Evolutionary conservation across 2,888 invertebrate genomes (phyloP), one percentile per base, ranked within the genome.

Genomic region (Meiosimyza decipiens): DNA sequence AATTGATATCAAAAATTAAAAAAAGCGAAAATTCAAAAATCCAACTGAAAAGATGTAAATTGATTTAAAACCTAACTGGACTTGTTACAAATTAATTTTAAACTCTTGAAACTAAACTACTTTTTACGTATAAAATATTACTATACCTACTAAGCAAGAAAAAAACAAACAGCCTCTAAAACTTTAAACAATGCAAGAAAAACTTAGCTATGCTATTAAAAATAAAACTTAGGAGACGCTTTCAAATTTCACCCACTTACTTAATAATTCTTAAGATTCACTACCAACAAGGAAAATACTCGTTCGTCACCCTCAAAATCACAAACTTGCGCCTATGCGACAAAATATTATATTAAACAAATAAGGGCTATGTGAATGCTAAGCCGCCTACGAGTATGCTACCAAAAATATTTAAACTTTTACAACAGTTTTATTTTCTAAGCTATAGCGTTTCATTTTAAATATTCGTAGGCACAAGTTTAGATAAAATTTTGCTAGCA

Each of bases 51-150:
- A 67, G 40, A 55, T 6, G 22, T 51, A 40, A 40, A 40, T 40
- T 40, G 40, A 40, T 40, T 40, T 40, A 49, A 60, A 62, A 50
- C 28, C 15, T 12, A 52, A 22, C 49, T 33, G 33, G 51, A 52
- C 28, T 40, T 66, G 66, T 54, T 66, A 54, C 54, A 51, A 66
- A 66, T 63, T 63, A 63, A 40, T 63, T 49, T 63, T 40, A 66
- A 66, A 66, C 40, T 16, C 47, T 28, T 51, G 12, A 54, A 66
- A 7, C 40, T 40, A 52, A 16, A 55, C 51, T 40, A 16, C 11
- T 54, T 47, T 52, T 5, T 40, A 57, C 57, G 28, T 57, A 57
- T 57, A 28, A 22, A 57, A 28, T 13, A 16, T 57, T 18, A 28
- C 22, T 28, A 28, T 28, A 57, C 57, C 13, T 28, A 57, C 57